These are phyloP conservation scores for Pocota personata DNA, from an alignment of 2,888 invertebrate genomes.

Conservation along the genomic window DNA sequence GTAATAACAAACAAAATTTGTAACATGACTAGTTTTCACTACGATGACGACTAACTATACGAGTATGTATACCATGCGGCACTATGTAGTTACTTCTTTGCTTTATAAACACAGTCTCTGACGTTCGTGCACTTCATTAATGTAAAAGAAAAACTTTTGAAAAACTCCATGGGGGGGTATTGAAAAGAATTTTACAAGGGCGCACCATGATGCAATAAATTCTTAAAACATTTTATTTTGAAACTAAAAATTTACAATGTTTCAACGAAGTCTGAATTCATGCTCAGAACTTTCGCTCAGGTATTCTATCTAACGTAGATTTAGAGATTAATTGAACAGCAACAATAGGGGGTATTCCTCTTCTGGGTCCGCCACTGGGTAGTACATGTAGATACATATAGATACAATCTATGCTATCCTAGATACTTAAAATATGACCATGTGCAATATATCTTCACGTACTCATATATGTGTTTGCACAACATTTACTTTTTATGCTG, in stretches of 20 bases:
- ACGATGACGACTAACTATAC: background rate
- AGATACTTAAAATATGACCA: conserved; percentile 6
- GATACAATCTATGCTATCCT: background rate
- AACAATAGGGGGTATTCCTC: background rate
- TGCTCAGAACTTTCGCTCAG: background rate
- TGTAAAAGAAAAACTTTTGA: background rate
- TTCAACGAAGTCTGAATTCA: too few relatives aligned
- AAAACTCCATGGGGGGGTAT: background rate
- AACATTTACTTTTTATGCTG: background rate
- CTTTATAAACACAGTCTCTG: conserved; percentile 2
- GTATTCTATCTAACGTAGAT: background rate
- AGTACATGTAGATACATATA: background rate
- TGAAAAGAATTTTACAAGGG: background rate
- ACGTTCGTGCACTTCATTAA: conserved; percentile 6
- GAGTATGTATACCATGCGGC: background rate
- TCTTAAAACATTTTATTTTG: background rate
- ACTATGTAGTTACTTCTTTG: background rate
- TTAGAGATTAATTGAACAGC: background rate
- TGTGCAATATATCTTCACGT: conserved; percentile 14
- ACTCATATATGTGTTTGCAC: background rate
- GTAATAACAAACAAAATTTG: background rate
- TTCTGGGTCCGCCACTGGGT: background rate
- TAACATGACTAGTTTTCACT: background rate
- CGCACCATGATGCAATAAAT: background rate
- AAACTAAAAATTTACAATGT: too few relatives aligned